Conservation (phyloP, 1,140 invertebrate genomes). For the Brachionus asplanchnoidis region DNA sequence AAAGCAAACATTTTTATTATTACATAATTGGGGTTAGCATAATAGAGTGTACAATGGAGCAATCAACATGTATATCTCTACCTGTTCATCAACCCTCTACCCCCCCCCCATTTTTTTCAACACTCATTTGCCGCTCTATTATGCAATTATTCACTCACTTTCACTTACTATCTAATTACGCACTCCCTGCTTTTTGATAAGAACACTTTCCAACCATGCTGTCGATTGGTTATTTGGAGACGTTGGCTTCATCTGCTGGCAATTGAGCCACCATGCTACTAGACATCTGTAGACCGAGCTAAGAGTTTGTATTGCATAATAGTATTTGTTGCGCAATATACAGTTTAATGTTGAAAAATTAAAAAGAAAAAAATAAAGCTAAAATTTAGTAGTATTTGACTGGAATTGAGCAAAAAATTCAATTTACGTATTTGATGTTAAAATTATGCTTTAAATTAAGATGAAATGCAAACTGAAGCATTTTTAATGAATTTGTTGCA, state of each 20-base stretch:
- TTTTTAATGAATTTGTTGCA: conserved; percentile 19
- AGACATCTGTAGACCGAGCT: background rate
- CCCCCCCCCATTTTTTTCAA: background rate
- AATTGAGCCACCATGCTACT: background rate
- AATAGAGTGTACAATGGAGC: background rate
- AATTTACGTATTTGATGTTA: conserved; percentile 11
- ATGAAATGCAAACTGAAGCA: background rate
- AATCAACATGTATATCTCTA: background rate
- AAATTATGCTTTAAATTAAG: conserved; percentile 19
- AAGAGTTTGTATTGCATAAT: conserved; percentile 5
- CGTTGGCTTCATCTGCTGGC: background rate
- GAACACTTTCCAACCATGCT: background rate
- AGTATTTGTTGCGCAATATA: background rate
- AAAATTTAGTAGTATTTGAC: conserved; percentile 12
- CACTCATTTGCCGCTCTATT: background rate
- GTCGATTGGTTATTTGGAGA: background rate
- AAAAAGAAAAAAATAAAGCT: background rate
- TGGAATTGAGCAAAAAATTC: background rate
- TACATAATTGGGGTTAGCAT: background rate
- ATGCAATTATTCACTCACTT: background rate
- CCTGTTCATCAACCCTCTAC: background rate
- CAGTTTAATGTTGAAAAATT: background rate
- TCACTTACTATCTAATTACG: background rate
- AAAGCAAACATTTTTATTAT: background rate
- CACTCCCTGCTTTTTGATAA: background rate